Base-by-base conservation (phyloP, 2,888 invertebrate genomes). In the Drosophila barbarae region DNA sequence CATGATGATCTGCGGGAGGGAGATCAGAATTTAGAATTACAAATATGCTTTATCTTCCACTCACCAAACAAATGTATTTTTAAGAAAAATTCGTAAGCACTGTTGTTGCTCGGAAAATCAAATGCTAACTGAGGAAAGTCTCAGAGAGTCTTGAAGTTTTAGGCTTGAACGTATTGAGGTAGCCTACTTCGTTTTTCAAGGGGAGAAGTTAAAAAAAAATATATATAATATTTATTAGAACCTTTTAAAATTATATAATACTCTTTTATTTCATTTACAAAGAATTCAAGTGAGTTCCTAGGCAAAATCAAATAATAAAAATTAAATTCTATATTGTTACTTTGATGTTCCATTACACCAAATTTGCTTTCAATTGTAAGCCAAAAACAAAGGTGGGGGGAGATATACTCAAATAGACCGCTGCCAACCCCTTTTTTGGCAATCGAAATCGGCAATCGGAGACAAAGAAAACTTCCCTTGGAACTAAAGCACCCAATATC, bases 1-100 rank as follows among this genome's bases (percentile, higher is more conserved):
- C 78, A 76, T 78, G 56, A 55, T 71, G 77, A 84, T 72, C 44
- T 60, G 5, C 0, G 53, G 52, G 5, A 7, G n/a, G 12, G 1
- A 34, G 3, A 15, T 26, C 21, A n/a, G 1, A 34, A 21, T 10
- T n/a, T 0, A 1, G 8, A 1, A 7, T 18, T 10, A 10, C 1
- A 15, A 0, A 13, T 13, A 5, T 9, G 18, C 13, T 5, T 13
- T 18, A 1, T 5, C 1, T 5, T 3, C 0, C 3, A 53, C 55
- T 53, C n/a, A 55, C 55, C 35, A 2, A 12, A n/a, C 18, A 10
- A n/a, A 26, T n/a, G 15, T n/a, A 1, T 36, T 46, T 35, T 41
- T 28, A 2, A 12, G 13, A 13, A 28, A 23, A 35, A 30, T 44
- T 8, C 30, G 60, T 15, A 44, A 35, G 21, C 42, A 30, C n/a